Evolutionary conservation across 2,888 invertebrate genomes (phyloP), one percentile per base, ranked within the genome.

Genomic region (Lycaena phlaeas): DNA sequence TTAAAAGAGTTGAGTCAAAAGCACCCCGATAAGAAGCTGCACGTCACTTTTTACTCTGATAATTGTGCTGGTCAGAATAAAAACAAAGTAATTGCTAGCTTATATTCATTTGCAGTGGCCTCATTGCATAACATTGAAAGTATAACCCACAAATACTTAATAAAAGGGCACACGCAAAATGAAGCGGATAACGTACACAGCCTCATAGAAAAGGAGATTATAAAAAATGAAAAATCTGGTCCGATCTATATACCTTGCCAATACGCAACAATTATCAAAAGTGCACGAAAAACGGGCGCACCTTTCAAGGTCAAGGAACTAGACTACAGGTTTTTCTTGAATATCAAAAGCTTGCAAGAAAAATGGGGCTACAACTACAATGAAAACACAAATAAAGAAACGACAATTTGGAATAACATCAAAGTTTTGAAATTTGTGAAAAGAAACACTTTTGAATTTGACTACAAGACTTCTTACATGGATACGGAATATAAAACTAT

Each of bases 251-350:
- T 36, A 9, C 50, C 48, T 10, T 14, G 31, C n/a, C 43, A 48
- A 31, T 49, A 42, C 34, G 18, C 43, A n/a, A 40, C 47, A 11
- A 27, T 50, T 22, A 56, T 57, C 34, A 45, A 49, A 34, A 47
- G 38, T 5, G 49, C 51, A 1, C 48, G 43, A 6, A 56, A 56
- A 42, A 48, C 29, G 43, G 51, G 49, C n/a, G 48, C 40, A 2
- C 50, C 51, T 5, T 50, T 46, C 15, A 45, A 22, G 10, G 50
- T 52, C 3, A 30, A 36, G 31, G 51, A 53, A 41, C 17, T 49
- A 37, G 40, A 7, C 1, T 46, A 45, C 41, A 41, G 43, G 27
- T 42, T 46, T 39, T 54, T 53, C 40, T 37, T 28, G 9, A 46
- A 54, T 38, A 36, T 57, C 27, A 54, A 56, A 40, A 29, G 27